phyloP scores from a whole-genome alignment of 2,797 vertebrate species.

The Selene dorsalis region DNA sequence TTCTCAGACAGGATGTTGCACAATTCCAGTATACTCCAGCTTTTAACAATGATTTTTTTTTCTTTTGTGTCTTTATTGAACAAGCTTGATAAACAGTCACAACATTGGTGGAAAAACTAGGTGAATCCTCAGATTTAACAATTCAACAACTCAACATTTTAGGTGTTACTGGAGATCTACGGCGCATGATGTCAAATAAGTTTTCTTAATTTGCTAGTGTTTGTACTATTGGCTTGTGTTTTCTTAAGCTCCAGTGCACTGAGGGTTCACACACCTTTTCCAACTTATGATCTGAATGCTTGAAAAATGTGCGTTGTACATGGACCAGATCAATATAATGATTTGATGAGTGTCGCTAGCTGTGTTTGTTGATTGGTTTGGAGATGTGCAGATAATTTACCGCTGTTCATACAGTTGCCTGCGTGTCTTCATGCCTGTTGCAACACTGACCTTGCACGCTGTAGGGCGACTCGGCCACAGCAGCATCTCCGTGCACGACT shows the following conservation, averaged over 20 bases:
- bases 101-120: no score
- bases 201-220: background rate
- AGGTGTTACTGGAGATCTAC: no score
- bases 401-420: no score
- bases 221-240: background rate
- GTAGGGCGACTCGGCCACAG: constrained; percentile 91
- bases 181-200: background rate
- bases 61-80: no score
- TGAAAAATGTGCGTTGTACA: background rate
- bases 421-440: background rate
- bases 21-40: background rate
- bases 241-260: background rate
- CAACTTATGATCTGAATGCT: background rate
- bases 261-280: background rate
- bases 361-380: background rate
- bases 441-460: constrained; percentile 83
- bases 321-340: background rate
- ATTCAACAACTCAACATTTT: no score
- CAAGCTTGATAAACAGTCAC: no score
- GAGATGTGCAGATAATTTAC: no score
- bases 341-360: background rate
- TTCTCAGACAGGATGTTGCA: background rate
- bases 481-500: constrained; percentile 83
- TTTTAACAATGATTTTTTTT: no score
- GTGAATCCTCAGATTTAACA: no score